Percentiles rank a stretch among this genome's conserved stretches.
These are phyloP conservation scores for Phaedon cochleariae DNA, from an alignment of 2,888 invertebrate species.

Conservation along the genomic window DNA sequence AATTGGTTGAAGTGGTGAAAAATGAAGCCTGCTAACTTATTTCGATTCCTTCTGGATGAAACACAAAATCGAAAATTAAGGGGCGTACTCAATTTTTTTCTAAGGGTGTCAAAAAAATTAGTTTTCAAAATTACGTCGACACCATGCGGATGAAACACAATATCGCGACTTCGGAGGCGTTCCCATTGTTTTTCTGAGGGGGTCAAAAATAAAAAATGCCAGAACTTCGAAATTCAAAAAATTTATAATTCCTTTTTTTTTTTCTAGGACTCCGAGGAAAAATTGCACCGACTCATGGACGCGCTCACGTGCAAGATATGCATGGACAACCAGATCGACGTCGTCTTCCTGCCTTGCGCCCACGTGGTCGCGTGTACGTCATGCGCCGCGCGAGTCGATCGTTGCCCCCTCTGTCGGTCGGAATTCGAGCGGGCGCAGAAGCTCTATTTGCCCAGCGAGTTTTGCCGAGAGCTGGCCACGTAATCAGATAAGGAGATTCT, in stretches of 20 bases:
- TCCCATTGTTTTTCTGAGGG: too few species aligned
- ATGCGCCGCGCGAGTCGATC: slow-evolving; percentile 78
- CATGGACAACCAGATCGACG: slow-evolving; percentile 84
- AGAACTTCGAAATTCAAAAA: too few species aligned
- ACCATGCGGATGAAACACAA: too few species aligned
- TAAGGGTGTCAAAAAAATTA: too few species aligned
- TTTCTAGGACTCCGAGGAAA: slow-evolving; percentile 66
- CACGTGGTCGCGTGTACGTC: slow-evolving; percentile 83
- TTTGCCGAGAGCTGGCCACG: slow-evolving; percentile 50
- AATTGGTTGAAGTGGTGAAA: too few species aligned
- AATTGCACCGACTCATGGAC: slow-evolving; percentile 67
- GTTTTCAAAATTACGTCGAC: too few species aligned
- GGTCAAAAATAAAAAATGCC: too few species aligned
- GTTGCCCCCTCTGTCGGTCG: slow-evolving; percentile 80
- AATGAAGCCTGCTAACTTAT: too few species aligned
- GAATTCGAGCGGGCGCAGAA: slow-evolving; percentile 75
- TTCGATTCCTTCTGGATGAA: too few species aligned
- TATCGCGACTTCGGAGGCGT: too few species aligned
- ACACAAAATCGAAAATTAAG: too few species aligned
- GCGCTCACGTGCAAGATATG: slow-evolving; percentile 87
- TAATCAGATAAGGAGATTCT: slow-evolving; percentile 13
- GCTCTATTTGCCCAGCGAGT: slow-evolving; percentile 75
- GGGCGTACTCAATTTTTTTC: too few species aligned
- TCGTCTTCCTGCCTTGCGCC: slow-evolving; percentile 88
- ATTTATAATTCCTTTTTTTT: slow-evolving; percentile 19